Percentiles rank a stretch among this genome's conserved stretches.
phyloP scores from a whole-genome alignment of 2,113 vertebrate genomes.

The Isichthys henryi region DNA sequence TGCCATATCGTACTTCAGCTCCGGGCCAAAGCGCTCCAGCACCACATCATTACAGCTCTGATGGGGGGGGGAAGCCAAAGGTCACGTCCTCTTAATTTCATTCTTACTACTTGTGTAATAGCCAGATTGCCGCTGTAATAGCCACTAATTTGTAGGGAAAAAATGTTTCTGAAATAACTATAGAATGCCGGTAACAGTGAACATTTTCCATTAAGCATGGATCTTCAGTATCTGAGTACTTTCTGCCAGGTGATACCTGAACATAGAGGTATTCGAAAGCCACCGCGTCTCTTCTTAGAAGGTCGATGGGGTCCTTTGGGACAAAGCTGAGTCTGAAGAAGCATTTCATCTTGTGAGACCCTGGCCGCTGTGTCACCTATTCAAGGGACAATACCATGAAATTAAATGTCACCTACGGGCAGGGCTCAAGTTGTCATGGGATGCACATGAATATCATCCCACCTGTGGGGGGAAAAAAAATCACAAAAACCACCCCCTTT shows the following conservation, averaged over 20 bases:
- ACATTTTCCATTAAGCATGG: background rate
- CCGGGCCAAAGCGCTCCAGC: constrained; percentile 83
- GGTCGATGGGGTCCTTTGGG: constrained; percentile 90
- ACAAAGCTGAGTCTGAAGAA: constrained; percentile 94
- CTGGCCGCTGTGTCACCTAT: constrained; percentile 89
- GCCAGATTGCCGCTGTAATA: too few species aligned
- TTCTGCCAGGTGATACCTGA: constrained; percentile 60
- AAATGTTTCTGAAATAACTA: background rate
- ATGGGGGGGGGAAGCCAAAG: constrained; percentile 8
- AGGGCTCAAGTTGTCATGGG: background rate
- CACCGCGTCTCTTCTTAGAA: constrained; percentile 85
- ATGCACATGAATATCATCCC: background rate
- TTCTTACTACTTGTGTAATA: background rate
- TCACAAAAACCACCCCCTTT: background rate
- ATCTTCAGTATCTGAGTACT: background rate
- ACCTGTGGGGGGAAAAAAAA: background rate
- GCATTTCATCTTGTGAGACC: constrained; percentile 93
- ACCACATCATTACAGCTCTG: constrained; percentile 94
- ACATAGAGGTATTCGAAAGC: constrained; percentile 97
- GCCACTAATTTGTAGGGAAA: background rate
- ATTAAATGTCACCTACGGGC: background rate
- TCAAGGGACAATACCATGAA: constrained; percentile 22
- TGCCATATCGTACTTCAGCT: constrained; percentile 88
- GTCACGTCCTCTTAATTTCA: background rate
- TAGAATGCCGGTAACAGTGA: background rate